A percentile compares a stretch with the other conserved stretches of the same genome.
Evolutionary conservation across 2,113 vertebrate species (phyloP).

Genomic region (Ranitomeya variabilis): DNA sequence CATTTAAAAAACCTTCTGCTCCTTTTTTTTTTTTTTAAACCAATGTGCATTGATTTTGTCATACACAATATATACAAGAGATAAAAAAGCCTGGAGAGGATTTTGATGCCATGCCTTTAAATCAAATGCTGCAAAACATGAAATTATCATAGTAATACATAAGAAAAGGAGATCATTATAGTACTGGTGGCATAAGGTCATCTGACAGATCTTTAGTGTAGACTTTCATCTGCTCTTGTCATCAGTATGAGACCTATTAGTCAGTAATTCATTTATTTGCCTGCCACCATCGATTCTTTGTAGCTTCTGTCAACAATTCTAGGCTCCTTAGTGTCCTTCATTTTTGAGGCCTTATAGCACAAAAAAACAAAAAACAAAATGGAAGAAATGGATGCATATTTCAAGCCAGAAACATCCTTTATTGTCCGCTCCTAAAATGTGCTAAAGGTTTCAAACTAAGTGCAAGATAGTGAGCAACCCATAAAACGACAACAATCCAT

Average conservation of each 20-base stretch:
- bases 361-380: too few relatives aligned
- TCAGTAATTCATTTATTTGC: neutral
- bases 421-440: too few relatives aligned
- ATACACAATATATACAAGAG: neutral
- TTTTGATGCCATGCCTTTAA: neutral
- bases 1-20: neutral
- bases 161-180: neutral
- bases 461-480: too few relatives aligned
- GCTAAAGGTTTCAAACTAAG: too few relatives aligned
- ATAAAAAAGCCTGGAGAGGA: neutral
- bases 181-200: neutral
- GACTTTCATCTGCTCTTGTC: neutral
- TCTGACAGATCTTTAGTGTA: too few relatives aligned
- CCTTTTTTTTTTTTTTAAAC: neutral
- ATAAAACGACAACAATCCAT: too few relatives aligned
- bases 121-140: neutral
- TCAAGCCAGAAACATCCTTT: too few relatives aligned
- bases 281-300: neutral
- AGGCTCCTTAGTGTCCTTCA: neutral
- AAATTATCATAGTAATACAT: neutral
- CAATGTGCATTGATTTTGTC: neutral
- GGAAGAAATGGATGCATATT: too few relatives aligned
- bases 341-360: too few relatives aligned
- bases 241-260: neutral
- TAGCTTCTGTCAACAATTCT: neutral